Conservation (phyloP, 2,113 vertebrate genomes). For the Oophaga pumilio region DNA sequence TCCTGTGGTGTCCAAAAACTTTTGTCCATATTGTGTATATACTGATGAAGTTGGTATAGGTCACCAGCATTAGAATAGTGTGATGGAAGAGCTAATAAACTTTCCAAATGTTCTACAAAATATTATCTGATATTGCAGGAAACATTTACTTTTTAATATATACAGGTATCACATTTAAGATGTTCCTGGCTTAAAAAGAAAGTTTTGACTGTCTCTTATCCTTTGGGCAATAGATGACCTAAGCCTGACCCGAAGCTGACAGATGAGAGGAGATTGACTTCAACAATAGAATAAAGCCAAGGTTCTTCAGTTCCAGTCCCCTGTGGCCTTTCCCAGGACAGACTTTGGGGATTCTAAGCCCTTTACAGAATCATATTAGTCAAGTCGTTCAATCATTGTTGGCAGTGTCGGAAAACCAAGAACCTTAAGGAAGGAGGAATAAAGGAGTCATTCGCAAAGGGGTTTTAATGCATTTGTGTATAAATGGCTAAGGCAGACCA, state of each 20-base stretch:
- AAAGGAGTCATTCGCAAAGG: not conserved
- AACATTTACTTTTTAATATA: not conserved
- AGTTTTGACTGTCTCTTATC: not conserved
- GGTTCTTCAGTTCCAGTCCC: not conserved
- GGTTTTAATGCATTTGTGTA: too few species aligned
- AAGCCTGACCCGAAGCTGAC: not conserved
- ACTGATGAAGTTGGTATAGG: too few species aligned
- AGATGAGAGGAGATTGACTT: not conserved
- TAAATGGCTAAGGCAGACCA: too few species aligned
- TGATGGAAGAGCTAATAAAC: not conserved
- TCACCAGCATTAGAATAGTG: not conserved
- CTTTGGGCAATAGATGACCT: conserved; percentile 10
- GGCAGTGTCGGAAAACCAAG: not conserved
- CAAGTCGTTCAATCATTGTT: not conserved
- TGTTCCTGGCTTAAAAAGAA: not conserved
- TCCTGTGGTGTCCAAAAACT: too few species aligned
- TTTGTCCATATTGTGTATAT: too few species aligned
- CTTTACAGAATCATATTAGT: not conserved
- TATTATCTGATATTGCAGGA: not conserved
- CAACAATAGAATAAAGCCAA: not conserved
- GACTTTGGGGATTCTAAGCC: not conserved
- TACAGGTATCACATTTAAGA: not conserved
- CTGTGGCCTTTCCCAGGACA: not conserved
- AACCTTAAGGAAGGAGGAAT: not conserved
- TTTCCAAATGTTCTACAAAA: not conserved